These are phyloP conservation scores for Tychaedon coryphoeus DNA, from an alignment of 2,113 vertebrate genomes.

Conservation along the genomic window DNA sequence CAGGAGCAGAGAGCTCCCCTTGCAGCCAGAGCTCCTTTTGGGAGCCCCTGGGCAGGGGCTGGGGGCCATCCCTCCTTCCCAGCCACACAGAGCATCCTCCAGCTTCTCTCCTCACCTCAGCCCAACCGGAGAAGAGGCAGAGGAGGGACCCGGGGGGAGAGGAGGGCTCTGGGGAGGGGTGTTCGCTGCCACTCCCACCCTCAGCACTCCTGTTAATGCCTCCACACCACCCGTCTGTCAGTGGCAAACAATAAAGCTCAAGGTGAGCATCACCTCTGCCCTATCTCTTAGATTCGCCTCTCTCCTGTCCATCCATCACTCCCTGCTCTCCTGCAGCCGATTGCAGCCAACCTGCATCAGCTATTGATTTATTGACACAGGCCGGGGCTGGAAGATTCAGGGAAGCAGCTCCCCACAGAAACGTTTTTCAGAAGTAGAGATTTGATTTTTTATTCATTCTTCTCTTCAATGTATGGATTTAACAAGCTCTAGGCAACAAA, in stretches of 20 bases:
- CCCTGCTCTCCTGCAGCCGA: slow-evolving; percentile 55
- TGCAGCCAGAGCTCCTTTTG: neutral
- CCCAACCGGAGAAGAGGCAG: neutral
- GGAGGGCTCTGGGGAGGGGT: neutral
- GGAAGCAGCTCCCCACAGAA: slow-evolving; percentile 69
- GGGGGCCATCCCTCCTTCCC: neutral
- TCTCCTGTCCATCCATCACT: slow-evolving; percentile 62
- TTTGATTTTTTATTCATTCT: slow-evolving; percentile 67
- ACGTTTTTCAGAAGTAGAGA: slow-evolving; percentile 66
- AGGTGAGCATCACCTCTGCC: slow-evolving; percentile 71
- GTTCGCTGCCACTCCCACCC: neutral
- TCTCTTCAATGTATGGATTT: slow-evolving; percentile 64
- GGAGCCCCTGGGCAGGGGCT: neutral
- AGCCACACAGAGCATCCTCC: neutral
- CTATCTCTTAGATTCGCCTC: slow-evolving; percentile 39
- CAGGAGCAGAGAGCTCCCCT: neutral
- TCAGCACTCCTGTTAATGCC: neutral
- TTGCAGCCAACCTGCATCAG: slow-evolving; percentile 69
- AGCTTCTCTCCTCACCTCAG: neutral
- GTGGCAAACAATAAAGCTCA: slow-evolving; percentile 46
- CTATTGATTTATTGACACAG: slow-evolving; percentile 74
- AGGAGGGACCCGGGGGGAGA: neutral
- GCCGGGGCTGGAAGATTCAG: slow-evolving; percentile 54
- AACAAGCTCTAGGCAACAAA: slow-evolving; percentile 65
- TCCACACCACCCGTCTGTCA: neutral